phyloP scores from a whole-genome alignment of 2,888 invertebrate species.

The Caradrina clavipalpis region DNA sequence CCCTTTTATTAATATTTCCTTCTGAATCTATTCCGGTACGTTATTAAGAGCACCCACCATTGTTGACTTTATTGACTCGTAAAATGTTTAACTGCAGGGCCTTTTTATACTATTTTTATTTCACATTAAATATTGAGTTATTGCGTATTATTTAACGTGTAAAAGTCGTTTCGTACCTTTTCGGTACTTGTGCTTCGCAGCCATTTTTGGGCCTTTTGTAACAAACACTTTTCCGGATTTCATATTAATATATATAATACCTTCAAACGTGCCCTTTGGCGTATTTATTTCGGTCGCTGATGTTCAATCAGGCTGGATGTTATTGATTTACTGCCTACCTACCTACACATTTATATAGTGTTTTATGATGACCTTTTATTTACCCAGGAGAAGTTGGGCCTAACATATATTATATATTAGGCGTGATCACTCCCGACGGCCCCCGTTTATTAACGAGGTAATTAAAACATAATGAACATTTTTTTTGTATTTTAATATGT shows the following conservation, averaged over 20 bases:
- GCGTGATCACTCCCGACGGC: not conserved
- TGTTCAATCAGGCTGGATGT: constrained; percentile 1
- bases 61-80: constrained; percentile 67
- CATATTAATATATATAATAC: constrained; percentile 2
- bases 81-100: constrained; percentile 63
- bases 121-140: constrained; percentile 64
- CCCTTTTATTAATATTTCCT: constrained; percentile 33
- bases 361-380: not conserved
- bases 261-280: not conserved
- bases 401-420: not conserved
- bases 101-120: constrained; percentile 64
- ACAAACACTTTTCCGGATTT: not conserved
- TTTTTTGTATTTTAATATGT: too few relatives aligned
- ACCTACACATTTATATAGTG: not conserved
- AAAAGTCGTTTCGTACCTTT: constrained; percentile 12
- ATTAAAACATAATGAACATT: too few relatives aligned
- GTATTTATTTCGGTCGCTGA: not conserved
- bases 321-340: constrained; percentile 2
- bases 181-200: not conserved
- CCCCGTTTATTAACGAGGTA: not conserved
- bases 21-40: constrained; percentile 39
- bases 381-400: not conserved
- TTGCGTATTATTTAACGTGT: constrained; percentile 54
- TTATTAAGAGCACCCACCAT: constrained; percentile 55
- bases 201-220: not conserved